Conservation (phyloP, 2,888 invertebrate genomes). For the Cataglyphis rosenhaueri region DNA sequence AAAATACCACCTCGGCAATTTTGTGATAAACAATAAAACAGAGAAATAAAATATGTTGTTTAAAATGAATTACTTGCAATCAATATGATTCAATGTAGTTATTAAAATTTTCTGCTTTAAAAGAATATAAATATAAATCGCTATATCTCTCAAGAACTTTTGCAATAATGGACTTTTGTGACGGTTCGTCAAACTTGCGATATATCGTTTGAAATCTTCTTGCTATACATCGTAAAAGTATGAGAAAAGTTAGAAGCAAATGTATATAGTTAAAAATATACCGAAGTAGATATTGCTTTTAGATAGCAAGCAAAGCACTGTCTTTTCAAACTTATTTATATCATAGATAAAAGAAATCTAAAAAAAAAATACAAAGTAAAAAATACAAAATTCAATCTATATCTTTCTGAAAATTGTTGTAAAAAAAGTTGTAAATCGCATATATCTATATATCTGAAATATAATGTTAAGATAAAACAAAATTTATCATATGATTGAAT, state of each 20-base stretch:
- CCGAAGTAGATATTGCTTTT: background rate
- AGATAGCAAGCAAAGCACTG: background rate
- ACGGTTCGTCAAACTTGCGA: background rate
- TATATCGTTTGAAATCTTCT: slow-evolving; percentile 6
- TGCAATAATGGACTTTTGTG: slow-evolving; percentile 7
- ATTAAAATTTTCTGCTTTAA: slow-evolving; percentile 11
- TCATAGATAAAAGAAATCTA: background rate
- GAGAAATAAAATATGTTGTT: background rate
- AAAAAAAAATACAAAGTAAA: background rate
- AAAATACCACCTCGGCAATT: background rate
- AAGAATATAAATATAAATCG: slow-evolving; percentile 28
- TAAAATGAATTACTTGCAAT: background rate
- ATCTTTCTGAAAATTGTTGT: background rate
- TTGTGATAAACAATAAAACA: background rate
- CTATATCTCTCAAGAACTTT: slow-evolving; percentile 12
- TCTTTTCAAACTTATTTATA: background rate
- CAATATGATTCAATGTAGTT: background rate
- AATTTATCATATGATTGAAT: background rate
- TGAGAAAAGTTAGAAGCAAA: background rate
- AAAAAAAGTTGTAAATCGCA: background rate
- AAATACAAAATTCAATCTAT: background rate
- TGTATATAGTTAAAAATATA: background rate
- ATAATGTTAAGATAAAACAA: slow-evolving; percentile 3
- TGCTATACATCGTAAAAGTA: background rate
- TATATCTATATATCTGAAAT: background rate